Evolutionary conservation across 2,797 vertebrate species (phyloP).

Genomic region (Hypotaenidia philippensis): DNA sequence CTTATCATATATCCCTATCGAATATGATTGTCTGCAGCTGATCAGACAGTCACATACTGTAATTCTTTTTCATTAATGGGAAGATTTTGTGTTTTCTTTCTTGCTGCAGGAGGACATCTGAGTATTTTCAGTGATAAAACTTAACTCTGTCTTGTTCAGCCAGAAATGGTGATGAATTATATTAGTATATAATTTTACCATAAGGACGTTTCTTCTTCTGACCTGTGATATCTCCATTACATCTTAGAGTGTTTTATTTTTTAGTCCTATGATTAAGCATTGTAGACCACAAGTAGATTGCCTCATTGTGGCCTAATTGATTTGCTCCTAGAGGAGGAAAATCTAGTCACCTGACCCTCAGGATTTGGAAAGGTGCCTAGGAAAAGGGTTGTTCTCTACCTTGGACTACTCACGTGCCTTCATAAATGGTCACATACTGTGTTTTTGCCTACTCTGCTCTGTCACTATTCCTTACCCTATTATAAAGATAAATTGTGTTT

Average conservation of each 20-base stretch:
- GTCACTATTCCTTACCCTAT: background rate
- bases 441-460: background rate
- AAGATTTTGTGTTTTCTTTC: background rate
- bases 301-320: background rate
- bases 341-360: background rate
- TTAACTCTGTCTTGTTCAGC: background rate
- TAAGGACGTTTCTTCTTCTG: background rate
- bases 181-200: background rate
- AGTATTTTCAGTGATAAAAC: background rate
- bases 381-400: background rate
- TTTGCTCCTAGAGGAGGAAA: background rate
- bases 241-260: background rate
- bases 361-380: background rate
- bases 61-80: background rate
- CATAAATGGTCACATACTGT: background rate
- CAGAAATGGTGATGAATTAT: background rate
- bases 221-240: background rate
- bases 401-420: background rate
- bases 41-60: background rate
- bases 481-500: background rate
- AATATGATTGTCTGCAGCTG: background rate
- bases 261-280: background rate
- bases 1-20: background rate
- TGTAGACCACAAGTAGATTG: background rate
- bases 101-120: background rate